Evolutionary conservation across 1,140 invertebrate species (phyloP).

Genomic region (Phortica variegata): DNA sequence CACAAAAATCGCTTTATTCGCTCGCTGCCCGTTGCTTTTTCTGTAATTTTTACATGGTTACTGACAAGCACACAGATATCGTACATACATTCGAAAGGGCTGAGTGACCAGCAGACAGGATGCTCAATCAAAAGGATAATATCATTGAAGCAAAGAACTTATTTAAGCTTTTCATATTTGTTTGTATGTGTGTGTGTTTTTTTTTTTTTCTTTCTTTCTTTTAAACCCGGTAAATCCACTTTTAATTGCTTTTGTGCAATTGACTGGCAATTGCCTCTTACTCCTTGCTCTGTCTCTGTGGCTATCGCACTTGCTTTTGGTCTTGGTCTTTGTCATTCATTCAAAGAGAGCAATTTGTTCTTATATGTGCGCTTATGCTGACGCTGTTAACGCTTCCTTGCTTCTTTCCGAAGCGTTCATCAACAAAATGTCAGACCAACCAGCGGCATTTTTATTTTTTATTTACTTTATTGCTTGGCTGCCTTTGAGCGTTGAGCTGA

Average conservation of each 20-base stretch:
- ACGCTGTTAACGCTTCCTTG: constrained; percentile 34
- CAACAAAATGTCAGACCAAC: no score
- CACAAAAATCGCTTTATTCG: constrained; percentile 35
- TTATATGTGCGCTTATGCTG: neutral
- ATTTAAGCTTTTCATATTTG: constrained; percentile 47
- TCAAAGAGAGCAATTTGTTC: constrained; percentile 19
- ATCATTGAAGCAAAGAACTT: no score
- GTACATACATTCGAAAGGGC: no score
- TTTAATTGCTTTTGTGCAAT: constrained; percentile 57
- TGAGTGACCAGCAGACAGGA: no score
- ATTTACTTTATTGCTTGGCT: no score
- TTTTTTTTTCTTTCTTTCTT: constrained; percentile 18
- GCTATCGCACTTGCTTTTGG: constrained; percentile 16
- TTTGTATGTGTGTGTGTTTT: constrained; percentile 1
- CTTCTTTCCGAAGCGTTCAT: constrained; percentile 21
- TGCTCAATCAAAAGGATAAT: no score
- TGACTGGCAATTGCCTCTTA: constrained; percentile 40
- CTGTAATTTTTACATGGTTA: no score
- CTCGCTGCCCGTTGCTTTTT: constrained; percentile 12
- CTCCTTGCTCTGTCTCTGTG: neutral
- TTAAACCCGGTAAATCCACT: constrained; percentile 44
- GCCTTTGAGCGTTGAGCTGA: neutral
- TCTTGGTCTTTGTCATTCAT: constrained; percentile 13
- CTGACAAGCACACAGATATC: no score
- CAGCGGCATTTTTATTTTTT: neutral